Conservation (phyloP, 1,140 invertebrate species). For the Drosophila equinoxialis region DNA sequence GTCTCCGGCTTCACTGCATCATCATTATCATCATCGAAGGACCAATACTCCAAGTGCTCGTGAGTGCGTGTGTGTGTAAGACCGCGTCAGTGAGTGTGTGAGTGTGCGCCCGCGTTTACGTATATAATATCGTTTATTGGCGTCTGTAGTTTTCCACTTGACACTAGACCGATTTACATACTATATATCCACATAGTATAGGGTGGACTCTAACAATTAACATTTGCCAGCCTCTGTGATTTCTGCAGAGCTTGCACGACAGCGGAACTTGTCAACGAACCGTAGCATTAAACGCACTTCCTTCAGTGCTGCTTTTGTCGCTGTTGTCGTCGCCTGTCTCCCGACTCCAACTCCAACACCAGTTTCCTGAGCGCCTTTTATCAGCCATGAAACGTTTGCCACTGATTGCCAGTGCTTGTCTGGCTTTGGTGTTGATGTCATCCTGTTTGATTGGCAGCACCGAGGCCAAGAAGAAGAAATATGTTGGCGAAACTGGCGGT, state of each 20-base stretch:
- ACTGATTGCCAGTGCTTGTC: constrained; percentile 76
- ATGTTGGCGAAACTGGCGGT: constrained; percentile 80
- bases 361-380: constrained; percentile 32
- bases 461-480: constrained; percentile 81
- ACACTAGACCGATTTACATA: constrained; percentile 11
- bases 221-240: constrained; percentile 13
- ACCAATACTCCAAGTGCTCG: constrained; percentile 47
- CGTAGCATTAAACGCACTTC: constrained; percentile 44
- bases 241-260: not conserved
- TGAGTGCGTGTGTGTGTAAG: constrained; percentile 32
- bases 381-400: constrained; percentile 73
- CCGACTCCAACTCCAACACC: not conserved
- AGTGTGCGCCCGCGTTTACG: constrained; percentile 20
- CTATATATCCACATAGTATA: constrained; percentile 6
- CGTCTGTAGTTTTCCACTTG: constrained; percentile 43
- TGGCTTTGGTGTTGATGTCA: constrained; percentile 81
- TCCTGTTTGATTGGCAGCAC: constrained; percentile 67
- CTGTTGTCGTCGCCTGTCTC: constrained; percentile 17
- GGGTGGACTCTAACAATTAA: constrained; percentile 16
- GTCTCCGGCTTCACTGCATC: constrained; percentile 55
- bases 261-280: constrained; percentile 45
- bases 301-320: constrained; percentile 9
- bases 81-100: constrained; percentile 19
- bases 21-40: constrained; percentile 41
- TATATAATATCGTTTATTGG: constrained; percentile 25